Base-by-base conservation (phyloP, 2,888 invertebrate genomes). In the Zygaena filipendulae region DNA sequence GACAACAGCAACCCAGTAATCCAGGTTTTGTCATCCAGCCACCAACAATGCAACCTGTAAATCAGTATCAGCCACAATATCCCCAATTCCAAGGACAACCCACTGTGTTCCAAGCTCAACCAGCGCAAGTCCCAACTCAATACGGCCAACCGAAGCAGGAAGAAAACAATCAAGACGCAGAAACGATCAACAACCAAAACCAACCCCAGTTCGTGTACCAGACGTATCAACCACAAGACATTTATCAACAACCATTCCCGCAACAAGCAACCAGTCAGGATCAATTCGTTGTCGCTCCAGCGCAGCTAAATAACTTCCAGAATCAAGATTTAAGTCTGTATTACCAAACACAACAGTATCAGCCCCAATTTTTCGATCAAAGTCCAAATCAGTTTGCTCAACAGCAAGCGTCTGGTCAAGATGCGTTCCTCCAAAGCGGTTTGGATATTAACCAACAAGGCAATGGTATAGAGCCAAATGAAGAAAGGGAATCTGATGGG, bases 371-470 rank as follows among this genome's bases (percentile, higher is more conserved):
- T 6, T 10, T 21, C 16, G 16, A 7, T 7, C 16, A 16, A 16
- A 7, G 7, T 16, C 16, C 7, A 4, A 30, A 30, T 3, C 45
- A 42, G 28, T 34, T 30, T 10, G 30, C 35, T 10, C 41, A 39
- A 27, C 38, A 37, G 13, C 36, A 37, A 30, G 37, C 38, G 7
- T 47, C 46, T 32, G 43, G 45, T 4, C 46, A 47, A 29, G 41
- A 35, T 18, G 44, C 36, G 3, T 34, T 13, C 19, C 42, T 49
- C 13, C 77, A 77, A 35, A 75, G 72, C 32, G 77, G 74, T 7
- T 27, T 75, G 4, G 64, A 77, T 35, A 44, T 56, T 4, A 62
- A 74, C 37, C 70, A 68, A 36, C 59, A 69, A 44, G 72, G 66
- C 1, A 75, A 79, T 38, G 63, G 54, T 8, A 44, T 77, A 4